A percentile compares a stretch with the other conserved stretches of the same genome.
Conservation (phyloP, 2,797 vertebrate genomes). For the Monodelphis domestica region DNA sequence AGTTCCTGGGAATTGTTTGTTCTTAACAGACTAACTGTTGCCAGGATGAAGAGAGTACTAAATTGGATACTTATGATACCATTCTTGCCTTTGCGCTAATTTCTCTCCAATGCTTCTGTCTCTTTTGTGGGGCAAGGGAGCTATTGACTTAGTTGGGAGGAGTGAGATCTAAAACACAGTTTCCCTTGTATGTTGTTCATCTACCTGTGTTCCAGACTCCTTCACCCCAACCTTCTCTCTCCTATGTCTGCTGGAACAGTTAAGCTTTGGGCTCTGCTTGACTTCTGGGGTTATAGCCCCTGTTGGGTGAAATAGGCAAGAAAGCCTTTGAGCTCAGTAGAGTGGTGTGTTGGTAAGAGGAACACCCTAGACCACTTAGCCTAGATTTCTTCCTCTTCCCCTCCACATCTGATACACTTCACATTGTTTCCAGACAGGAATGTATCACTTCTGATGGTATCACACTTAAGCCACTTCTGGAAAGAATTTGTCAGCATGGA, state of each 20-base stretch:
- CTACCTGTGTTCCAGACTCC: not conserved
- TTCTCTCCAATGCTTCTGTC: not conserved
- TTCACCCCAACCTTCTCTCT: not conserved
- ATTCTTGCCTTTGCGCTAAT: not conserved
- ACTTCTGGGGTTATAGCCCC: not conserved
- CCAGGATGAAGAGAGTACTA: not conserved
- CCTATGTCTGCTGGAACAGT: not conserved
- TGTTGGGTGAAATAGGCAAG: not conserved
- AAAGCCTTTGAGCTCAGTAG: not conserved
- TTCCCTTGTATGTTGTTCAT: not conserved
- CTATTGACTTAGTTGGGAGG: not conserved
- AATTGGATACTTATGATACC: not conserved
- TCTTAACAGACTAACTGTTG: not conserved
- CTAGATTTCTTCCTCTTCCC: constrained; percentile 22
- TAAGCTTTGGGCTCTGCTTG: not conserved
- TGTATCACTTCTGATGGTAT: constrained; percentile 58
- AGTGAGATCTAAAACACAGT: not conserved
- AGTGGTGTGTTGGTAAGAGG: not conserved
- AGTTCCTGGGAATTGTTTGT: not conserved
- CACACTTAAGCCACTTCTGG: constrained; percentile 7
- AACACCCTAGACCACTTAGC: not conserved
- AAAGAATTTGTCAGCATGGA: constrained; percentile 34
- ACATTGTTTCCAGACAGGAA: constrained; percentile 14
- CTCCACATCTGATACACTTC: not conserved
- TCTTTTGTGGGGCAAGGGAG: not conserved